Base-by-base conservation (phyloP, 2,113 vertebrate species). In the Vombatus ursinus region DNA sequence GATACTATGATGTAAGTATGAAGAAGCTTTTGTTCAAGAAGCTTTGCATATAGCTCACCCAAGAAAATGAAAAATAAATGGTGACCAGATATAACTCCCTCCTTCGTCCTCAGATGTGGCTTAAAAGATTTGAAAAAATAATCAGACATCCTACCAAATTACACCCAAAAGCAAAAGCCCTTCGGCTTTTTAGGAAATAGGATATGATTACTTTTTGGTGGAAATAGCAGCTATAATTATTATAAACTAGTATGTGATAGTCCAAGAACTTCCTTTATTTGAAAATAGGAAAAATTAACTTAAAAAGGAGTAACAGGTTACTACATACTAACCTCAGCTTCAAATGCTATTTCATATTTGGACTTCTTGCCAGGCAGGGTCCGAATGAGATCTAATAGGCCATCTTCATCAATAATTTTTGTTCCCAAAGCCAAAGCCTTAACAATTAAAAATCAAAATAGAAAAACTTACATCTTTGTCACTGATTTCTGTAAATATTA, bases 291-390 rank as follows among this genome's bases (percentile, higher is more conserved):
- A 95, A 96, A 37, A 47, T 26, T 49, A 93, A 94, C 4, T 93
- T 94, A 52, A 89, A 47, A n/a, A 84, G 68, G 95, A 93, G 89
- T 28, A 44, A 84, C 47, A 90, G 84, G 25, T 50, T 8, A 51
- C 48, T 93, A 49, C 93, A 54, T 94, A 98, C 98, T 96, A 97
- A 99, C 99, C 99, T 99, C 99, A 25, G 98, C 96, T 98, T 99
- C 99, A 91, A 99, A 99, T 0, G 99, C 99, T 61, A 99, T 98
- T 98, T 99, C 99, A 2, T 99, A 99, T 97, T 99, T 99, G 68
- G 99, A 99, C 97, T 99, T 99, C 97, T 99, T 99, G 94, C 99
- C 99, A 52, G 99, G 99, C 99, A 99, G 99, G 95, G 99, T 99
- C 97, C 99, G 98, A 97, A 99, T 99, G 93, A 99, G 98, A 96